Base-by-base conservation (phyloP, 2,888 invertebrate genomes). In the Cetonia aurata region DNA sequence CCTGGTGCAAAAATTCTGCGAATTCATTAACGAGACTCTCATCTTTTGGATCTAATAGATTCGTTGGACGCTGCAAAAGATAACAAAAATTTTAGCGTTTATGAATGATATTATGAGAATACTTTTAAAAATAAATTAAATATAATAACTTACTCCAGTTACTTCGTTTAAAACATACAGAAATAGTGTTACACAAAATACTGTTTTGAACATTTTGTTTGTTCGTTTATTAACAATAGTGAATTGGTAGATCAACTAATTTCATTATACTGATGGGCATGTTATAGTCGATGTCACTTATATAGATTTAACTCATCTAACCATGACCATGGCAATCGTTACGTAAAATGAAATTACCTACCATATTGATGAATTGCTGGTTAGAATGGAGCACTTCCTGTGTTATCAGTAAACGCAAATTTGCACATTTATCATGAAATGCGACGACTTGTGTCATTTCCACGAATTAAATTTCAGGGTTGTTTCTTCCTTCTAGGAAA, bases 1-100 rank as follows among this genome's bases (percentile, higher is more conserved):
- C 83, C 70, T 83, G 80, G 41, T 79, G 75, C 1, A 84, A 75
- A 67, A 84, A 84, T 72, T 83, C 79, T 9, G 78, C 79, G 15
- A 84, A 80, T 50, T 78, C 81, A 41, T 79, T 77, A 42, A 77
- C 74, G 19, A 84, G 73, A 42, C 83, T 78, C 74, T 72, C 53
- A 10, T 72, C 42, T 73, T 67, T 52, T 17, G 56, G 33, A 52
- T 68, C 53, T 15, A 62, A 8, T 41, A 41, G 15, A 69, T 15
- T 55, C 33, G 55, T 65, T 13, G 69, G 69, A 17, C 46, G 62
- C 69, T 70, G 37, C 9, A 53, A 62, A 1, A 33, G 33, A 48
- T 50, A 12, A 50, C 10, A 3, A 6, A 31, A n/a, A n/a, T 8
- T 46, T 46, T 46, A 10, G 19, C 15, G n/a, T 57, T 10, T 42